Conservation (phyloP, 2,888 invertebrate genomes). For the Apotomis capreana region DNA sequence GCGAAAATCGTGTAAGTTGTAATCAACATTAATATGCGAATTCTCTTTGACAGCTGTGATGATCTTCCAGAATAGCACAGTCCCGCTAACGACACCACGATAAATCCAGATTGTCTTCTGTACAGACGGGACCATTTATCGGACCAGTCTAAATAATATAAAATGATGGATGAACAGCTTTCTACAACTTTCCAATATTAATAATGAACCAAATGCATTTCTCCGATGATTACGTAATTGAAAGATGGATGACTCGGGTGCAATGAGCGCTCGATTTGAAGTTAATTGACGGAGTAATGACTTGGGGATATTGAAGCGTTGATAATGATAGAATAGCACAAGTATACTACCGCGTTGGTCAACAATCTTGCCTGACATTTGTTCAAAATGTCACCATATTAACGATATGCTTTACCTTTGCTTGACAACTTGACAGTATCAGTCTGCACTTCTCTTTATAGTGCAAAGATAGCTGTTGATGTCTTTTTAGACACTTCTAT, state of each 20-base stretch:
- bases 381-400: too few species aligned
- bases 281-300: slow-evolving; percentile 24
- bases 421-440: too few species aligned
- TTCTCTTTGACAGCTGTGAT: too few species aligned
- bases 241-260: slow-evolving; percentile 28
- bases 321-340: background rate
- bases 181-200: slow-evolving; percentile 57
- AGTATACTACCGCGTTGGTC: background rate
- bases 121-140: slow-evolving; percentile 39
- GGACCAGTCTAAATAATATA: slow-evolving; percentile 38
- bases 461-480: too few species aligned
- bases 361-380: too few species aligned
- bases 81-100: slow-evolving; percentile 22
- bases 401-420: too few species aligned
- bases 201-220: slow-evolving; percentile 51
- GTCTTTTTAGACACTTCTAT: too few species aligned
- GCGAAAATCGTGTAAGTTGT: too few species aligned
- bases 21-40: too few species aligned
- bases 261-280: slow-evolving; percentile 18
- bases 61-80: background rate
- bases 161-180: slow-evolving; percentile 39
- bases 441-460: too few species aligned
- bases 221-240: slow-evolving; percentile 21
- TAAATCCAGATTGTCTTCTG: slow-evolving; percentile 38
- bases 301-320: background rate